Conservation (phyloP, 2,113 vertebrate genomes). For the Mastomys natalensis region DNA sequence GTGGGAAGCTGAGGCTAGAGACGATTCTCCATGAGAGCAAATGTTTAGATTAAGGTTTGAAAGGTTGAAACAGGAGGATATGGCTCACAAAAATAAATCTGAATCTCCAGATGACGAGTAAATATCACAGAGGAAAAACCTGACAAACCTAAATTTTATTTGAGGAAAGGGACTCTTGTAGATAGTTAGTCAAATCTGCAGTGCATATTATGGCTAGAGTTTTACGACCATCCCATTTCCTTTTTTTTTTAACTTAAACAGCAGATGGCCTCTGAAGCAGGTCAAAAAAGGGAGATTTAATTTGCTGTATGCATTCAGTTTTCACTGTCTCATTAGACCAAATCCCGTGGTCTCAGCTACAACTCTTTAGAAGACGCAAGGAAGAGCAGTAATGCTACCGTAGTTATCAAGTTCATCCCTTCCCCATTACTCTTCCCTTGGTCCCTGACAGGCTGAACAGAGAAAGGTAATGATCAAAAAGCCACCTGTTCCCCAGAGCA, state of each 20-base stretch:
- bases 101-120: neutral
- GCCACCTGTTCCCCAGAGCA: conserved; percentile 40
- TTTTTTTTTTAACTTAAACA: conserved; percentile 21
- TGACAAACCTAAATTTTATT: conserved; percentile 10
- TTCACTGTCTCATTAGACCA: conserved; percentile 68
- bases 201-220: neutral
- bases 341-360: neutral
- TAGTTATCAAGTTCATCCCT: neutral
- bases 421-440: neutral
- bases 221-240: conserved; percentile 9
- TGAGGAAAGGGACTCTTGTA: neutral
- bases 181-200: conserved; percentile 13
- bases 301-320: neutral
- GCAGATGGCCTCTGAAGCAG: conserved; percentile 47
- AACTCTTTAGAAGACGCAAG: conserved; percentile 32
- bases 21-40: neutral
- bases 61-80: neutral
- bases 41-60: neutral
- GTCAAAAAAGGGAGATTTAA: conserved; percentile 43
- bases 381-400: neutral
- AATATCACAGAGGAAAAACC: neutral
- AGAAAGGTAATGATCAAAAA: conserved; percentile 64
- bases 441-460: neutral
- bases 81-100: neutral
- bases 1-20: neutral